These are phyloP conservation scores for Himantopus leucocephalus DNA, from an alignment of 2,113 vertebrate genomes.

Conservation along the genomic window DNA sequence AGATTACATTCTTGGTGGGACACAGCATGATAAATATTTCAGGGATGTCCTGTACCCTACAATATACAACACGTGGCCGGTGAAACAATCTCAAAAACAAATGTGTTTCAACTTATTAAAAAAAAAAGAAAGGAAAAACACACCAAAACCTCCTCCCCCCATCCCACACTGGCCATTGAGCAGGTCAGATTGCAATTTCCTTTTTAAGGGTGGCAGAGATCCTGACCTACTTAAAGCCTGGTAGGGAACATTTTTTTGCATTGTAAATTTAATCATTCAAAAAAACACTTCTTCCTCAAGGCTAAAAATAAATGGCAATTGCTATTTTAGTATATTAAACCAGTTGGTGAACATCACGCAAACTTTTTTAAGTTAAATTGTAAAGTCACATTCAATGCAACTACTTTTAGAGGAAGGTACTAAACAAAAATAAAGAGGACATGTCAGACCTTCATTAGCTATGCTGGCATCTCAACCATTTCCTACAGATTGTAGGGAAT, in stretches of 20 bases:
- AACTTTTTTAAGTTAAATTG: background rate
- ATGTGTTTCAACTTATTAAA: background rate
- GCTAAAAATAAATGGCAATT: background rate
- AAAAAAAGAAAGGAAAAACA: background rate
- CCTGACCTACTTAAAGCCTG: background rate
- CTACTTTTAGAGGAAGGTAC: background rate
- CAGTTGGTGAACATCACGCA: background rate
- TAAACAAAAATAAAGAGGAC: background rate
- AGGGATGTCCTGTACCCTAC: background rate
- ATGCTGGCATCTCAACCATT: background rate
- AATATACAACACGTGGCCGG: background rate
- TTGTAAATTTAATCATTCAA: background rate
- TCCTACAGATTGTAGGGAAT: background rate
- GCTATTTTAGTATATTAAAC: background rate
- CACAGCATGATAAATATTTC: slow-evolving; percentile 8
- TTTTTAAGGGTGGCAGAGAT: background rate
- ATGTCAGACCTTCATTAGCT: background rate
- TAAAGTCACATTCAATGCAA: background rate
- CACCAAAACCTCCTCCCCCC: background rate
- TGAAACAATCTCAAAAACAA: background rate
- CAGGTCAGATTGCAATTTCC: background rate
- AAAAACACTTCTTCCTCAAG: background rate
- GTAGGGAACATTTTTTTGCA: background rate
- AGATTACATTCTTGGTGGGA: slow-evolving; percentile 49
- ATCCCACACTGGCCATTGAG: background rate